These are phyloP conservation scores for Dendrolimus punctatus DNA, from an alignment of 1,140 invertebrate genomes.

Conservation along the genomic window DNA sequence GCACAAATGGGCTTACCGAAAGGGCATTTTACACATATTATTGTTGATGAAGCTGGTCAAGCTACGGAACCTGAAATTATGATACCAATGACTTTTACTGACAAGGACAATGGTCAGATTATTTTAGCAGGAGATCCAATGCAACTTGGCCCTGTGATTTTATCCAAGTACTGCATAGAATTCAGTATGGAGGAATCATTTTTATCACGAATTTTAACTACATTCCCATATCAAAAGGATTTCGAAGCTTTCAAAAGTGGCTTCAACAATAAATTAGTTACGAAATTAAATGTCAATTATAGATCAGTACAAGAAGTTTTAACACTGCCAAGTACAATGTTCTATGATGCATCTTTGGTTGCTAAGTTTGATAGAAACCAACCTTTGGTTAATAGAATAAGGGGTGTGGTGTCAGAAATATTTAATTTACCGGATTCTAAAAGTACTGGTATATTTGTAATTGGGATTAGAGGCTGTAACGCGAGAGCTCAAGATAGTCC, in stretches of 20 bases:
- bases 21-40: conserved; percentile 89
- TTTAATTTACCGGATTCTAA: conserved; percentile 40
- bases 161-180: conserved; percentile 75
- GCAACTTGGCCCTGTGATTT: conserved; percentile 90
- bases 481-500: conserved; percentile 82
- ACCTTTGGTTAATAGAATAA: conserved; percentile 38
- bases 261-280: conserved; percentile 80
- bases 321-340: conserved; percentile 82
- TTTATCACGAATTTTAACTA: conserved; percentile 78
- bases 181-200: conserved; percentile 82
- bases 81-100: conserved; percentile 76
- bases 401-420: conserved; percentile 54
- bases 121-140: conserved; percentile 92
- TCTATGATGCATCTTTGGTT: conserved; percentile 84
- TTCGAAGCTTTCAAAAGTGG: conserved; percentile 56
- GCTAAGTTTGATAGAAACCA: conserved; percentile 66
- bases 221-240: conserved; percentile 79
- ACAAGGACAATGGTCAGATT: conserved; percentile 76
- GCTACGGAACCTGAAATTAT: conserved; percentile 91
- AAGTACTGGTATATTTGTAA: conserved; percentile 84
- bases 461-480: conserved; percentile 86
- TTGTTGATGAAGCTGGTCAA: conserved; percentile 94
- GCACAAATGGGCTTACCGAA: conserved; percentile 76
- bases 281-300: conserved; percentile 83
- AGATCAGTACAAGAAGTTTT: conserved; percentile 87